These are phyloP conservation scores for Hephaestus fuliginosus DNA, from an alignment of 2,797 vertebrate genomes.

Conservation along the genomic window DNA sequence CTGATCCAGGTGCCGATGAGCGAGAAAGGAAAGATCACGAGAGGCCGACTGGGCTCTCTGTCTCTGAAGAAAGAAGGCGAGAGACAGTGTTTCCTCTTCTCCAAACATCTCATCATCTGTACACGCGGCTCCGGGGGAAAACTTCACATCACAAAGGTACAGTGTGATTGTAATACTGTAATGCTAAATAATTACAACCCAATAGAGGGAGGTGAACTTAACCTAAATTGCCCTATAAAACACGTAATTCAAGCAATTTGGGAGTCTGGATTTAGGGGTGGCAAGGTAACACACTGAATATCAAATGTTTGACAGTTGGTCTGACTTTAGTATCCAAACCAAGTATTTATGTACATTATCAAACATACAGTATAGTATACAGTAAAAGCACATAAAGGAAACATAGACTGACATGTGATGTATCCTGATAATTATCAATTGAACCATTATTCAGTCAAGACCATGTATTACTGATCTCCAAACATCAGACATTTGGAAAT, in stretches of 20 bases:
- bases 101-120: constrained; percentile 98
- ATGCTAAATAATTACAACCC: background rate
- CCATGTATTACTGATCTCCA: background rate
- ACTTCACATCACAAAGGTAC: constrained; percentile 96
- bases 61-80: constrained; percentile 97
- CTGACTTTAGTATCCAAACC: rapidly evolving
- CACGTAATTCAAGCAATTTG: background rate
- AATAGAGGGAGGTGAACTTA: background rate
- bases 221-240: background rate
- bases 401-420: background rate
- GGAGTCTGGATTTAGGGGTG: background rate
- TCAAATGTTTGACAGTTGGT: background rate
- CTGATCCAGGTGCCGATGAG: constrained; percentile 98
- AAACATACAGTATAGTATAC: too few species aligned
- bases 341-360: background rate
- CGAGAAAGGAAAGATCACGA: constrained; percentile 95
- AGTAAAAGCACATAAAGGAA: background rate
- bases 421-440: background rate
- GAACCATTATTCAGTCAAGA: background rate
- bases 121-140: constrained; percentile 96
- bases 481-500: background rate
- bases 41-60: constrained; percentile 94
- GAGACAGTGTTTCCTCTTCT: constrained; percentile 97
- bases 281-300: background rate
- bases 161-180: background rate